Evolutionary conservation across 2,888 invertebrate species (phyloP).

Genomic region (Galeruca laticollis): DNA sequence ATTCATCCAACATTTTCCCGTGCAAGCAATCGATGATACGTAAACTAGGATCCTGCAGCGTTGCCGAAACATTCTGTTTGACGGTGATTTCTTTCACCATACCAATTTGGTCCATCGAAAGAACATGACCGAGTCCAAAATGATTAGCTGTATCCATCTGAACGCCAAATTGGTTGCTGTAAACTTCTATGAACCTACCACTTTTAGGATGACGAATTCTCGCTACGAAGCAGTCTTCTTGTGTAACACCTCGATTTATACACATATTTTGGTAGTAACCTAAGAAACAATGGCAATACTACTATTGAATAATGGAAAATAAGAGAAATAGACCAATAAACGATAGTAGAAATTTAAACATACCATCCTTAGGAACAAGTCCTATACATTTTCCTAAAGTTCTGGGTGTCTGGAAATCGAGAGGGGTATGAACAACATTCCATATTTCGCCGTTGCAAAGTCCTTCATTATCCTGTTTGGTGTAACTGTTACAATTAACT

Average conservation of each 20-base stretch:
- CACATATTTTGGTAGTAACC: slow-evolving; percentile 87
- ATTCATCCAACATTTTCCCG: neutral
- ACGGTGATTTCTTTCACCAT: too few species aligned
- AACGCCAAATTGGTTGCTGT: slow-evolving; percentile 88
- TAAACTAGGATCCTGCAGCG: neutral
- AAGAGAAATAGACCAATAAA: neutral
- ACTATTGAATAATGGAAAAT: too few species aligned
- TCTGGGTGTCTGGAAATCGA: slow-evolving; percentile 79
- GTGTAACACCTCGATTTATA: slow-evolving; percentile 72
- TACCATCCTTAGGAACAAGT: slow-evolving; percentile 72
- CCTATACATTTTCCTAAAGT: slow-evolving; percentile 75
- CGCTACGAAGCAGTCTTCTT: slow-evolving; percentile 74
- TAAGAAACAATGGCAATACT: slow-evolving; percentile 3
- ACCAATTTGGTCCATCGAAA: slow-evolving; percentile 46
- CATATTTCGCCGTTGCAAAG: slow-evolving; percentile 81
- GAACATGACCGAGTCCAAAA: slow-evolving; percentile 53
- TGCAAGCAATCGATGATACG: slow-evolving; percentile 1
- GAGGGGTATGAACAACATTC: slow-evolving; percentile 77
- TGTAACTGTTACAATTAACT: slow-evolving; percentile 82
- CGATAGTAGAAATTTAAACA: neutral
- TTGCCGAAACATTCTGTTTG: neutral
- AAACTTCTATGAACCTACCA: slow-evolving; percentile 83
- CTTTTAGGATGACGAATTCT: slow-evolving; percentile 75
- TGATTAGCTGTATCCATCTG: slow-evolving; percentile 86
- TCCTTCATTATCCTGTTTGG: slow-evolving; percentile 71